Percentiles rank a stretch among this genome's conserved stretches.
Evolutionary conservation across 2,888 invertebrate species (phyloP).

Genomic region (Stenoptilia bipunctidactyla): DNA sequence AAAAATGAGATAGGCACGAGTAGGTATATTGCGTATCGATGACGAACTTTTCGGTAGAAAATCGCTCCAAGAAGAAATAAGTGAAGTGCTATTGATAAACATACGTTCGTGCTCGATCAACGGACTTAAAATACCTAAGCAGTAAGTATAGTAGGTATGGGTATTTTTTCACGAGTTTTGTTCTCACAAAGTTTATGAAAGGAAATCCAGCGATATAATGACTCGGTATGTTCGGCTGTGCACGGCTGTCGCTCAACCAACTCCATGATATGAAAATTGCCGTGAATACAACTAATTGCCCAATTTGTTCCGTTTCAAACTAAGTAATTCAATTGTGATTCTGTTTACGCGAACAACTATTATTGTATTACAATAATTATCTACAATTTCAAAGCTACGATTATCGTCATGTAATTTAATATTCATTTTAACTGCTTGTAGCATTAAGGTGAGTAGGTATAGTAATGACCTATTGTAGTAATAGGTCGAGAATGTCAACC

Average conservation of each 20-base stretch:
- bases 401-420: too few species aligned
- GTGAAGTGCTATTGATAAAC: too few species aligned
- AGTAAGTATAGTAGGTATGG: too few species aligned
- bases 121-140: too few species aligned
- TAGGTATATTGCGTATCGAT: too few species aligned
- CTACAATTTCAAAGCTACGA: not conserved
- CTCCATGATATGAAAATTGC: constrained; percentile 45
- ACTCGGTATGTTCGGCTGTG: not conserved
- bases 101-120: too few species aligned
- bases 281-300: constrained; percentile 30
- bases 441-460: too few species aligned
- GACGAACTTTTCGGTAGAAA: too few species aligned
- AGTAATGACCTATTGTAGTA: not conserved
- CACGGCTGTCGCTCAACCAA: constrained; percentile 25
- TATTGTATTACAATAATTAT: not conserved
- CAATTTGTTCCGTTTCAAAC: constrained; percentile 52
- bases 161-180: too few species aligned
- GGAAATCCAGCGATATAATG: not conserved
- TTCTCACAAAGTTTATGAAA: not conserved
- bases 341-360: not conserved
- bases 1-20: too few species aligned
- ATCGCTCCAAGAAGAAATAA: too few species aligned
- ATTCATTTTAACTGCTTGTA: too few species aligned
- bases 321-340: constrained; percentile 33
- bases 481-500: not conserved